Evolutionary conservation across 2,888 invertebrate species (phyloP), one percentile per base, ranked within the genome.

Genomic region (Monopis laevigella): DNA sequence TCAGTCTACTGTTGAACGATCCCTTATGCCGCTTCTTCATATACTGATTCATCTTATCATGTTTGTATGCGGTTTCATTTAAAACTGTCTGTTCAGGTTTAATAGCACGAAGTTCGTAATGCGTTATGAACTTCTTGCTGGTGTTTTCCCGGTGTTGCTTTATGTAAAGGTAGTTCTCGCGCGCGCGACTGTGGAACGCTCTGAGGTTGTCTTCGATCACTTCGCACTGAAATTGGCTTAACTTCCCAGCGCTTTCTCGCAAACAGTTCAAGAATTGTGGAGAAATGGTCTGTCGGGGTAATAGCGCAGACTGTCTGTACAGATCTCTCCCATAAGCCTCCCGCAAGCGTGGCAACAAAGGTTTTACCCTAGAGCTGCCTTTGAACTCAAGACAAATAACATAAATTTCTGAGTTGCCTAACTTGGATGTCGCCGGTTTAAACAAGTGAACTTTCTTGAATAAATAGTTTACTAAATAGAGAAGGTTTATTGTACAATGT

Each of bases 361-460:
- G 65, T 3, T 61, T 55, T 1, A 83, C 47, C n/a, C 49, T 48
- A 4, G 68, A 48, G 10, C 51, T 53, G 2, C 86, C 87, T 50
- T 78, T 80, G 56, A 84, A 91, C 14, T 80, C 74, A 17, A 86
- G 60, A 53, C 91, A 92, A 18, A 97, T 77, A 0, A 95, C 84
- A 59, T 98, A 98, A 0, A 92, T 86, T 70, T 98, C 98, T 0
- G 97, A 97, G 68, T 98, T 98, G 5, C 97, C 97, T 56, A 91
- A 89, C 59, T 94, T 93, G n/a, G 97, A 97, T 0, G 93, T 92
- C 1, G 87, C 88, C 0, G 98, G 97, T 62, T 98, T 98, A 59
- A 88, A 91, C 12, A 93, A 78, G 49, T 86, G 80, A 0, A 97
- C 87, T 58, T 86, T 73, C 19, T 82, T 59, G 62, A 98, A 98